These are phyloP conservation scores for Sminthurinus aureus DNA, from an alignment of 2,888 invertebrate genomes.

Conservation along the genomic window DNA sequence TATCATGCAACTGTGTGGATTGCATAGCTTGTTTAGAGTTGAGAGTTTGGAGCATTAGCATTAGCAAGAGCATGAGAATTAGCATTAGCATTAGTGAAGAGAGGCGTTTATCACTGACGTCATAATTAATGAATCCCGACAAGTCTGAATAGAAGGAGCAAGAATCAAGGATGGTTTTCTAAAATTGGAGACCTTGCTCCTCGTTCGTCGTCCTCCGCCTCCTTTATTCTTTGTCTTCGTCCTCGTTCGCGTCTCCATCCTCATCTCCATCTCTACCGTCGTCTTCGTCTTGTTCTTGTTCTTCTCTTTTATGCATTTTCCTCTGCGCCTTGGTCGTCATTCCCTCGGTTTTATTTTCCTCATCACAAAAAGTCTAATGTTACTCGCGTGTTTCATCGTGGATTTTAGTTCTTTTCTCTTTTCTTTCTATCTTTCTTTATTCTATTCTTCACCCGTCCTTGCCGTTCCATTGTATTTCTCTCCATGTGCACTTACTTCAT, in stretches of 20 bases:
- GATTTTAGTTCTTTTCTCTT: neutral
- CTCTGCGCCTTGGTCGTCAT: neutral
- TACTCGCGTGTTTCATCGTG: neutral
- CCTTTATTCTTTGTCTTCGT: neutral
- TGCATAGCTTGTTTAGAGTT: no score
- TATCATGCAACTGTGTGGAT: neutral
- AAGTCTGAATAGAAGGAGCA: slow-evolving; percentile 25
- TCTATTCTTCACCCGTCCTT: neutral
- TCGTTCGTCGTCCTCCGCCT: neutral
- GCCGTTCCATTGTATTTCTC: no score
- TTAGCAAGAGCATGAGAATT: slow-evolving; percentile 34
- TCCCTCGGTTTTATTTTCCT: neutral
- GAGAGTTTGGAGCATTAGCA: slow-evolving; percentile 3
- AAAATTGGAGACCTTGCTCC: slow-evolving; percentile 5
- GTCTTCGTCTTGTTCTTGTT: neutral
- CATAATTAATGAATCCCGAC: slow-evolving; percentile 50
- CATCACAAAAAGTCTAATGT: neutral
- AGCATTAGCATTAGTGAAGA: slow-evolving; percentile 11
- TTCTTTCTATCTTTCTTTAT: neutral
- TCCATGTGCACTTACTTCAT: no score
- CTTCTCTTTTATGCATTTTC: slow-evolving; percentile 7
- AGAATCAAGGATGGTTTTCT: neutral
- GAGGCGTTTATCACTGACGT: slow-evolving; percentile 52
- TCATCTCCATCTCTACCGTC: neutral
- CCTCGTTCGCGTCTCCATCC: neutral